Percentiles rank a stretch among this genome's conserved stretches.
Evolutionary conservation across 2,888 invertebrate species (phyloP).

Genomic region (Aricia artaxerxes): DNA sequence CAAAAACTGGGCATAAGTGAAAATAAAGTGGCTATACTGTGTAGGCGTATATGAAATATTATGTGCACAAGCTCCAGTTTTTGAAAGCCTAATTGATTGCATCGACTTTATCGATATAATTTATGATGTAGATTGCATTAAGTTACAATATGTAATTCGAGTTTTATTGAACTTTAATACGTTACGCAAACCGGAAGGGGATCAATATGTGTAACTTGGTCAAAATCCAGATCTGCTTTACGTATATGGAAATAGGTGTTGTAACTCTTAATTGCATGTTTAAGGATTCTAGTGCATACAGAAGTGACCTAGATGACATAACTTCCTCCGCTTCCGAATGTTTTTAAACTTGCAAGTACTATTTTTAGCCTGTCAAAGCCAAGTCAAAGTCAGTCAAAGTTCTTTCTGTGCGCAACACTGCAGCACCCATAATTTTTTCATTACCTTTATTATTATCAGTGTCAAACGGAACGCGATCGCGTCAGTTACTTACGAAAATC

Average conservation of each 20-base stretch:
- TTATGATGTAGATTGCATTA: neutral
- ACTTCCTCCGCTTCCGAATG: neutral
- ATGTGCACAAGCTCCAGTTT: neutral
- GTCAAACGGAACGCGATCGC: no score
- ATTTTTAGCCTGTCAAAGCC: neutral
- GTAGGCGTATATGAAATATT: constrained; percentile 3
- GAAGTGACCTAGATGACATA: neutral
- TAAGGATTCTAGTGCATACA: constrained; percentile 1
- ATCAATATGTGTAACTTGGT: neutral
- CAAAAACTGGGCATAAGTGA: neutral
- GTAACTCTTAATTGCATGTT: neutral
- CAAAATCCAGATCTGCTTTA: constrained; percentile 17
- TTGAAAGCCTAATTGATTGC: constrained; percentile 14
- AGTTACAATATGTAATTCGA: neutral
- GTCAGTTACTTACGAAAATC: no score
- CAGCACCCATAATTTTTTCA: neutral
- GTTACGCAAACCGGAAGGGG: constrained; percentile 19
- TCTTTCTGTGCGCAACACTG: neutral
- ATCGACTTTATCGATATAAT: neutral
- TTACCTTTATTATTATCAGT: no score
- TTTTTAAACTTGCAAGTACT: neutral
- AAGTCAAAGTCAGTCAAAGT: neutral
- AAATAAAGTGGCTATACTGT: neutral
- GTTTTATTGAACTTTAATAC: constrained; percentile 13
- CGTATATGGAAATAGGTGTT: constrained; percentile 13